Evolutionary conservation across 2,797 vertebrate genomes (phyloP).

Genomic region (Poliocrania exsul): DNA sequence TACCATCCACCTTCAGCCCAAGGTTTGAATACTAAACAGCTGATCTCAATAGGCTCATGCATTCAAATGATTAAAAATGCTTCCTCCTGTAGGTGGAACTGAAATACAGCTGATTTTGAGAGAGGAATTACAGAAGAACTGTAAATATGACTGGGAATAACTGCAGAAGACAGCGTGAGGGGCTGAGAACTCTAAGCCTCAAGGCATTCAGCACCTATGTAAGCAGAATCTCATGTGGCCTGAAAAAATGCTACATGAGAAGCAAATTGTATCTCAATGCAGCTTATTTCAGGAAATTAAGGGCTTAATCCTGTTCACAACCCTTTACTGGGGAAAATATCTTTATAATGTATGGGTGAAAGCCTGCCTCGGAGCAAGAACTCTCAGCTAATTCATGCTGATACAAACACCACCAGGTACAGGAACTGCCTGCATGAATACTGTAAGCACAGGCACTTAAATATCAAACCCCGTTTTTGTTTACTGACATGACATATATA

Average conservation of each 20-base stretch:
- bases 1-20: neutral
- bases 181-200: neutral
- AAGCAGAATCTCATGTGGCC: neutral
- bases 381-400: neutral
- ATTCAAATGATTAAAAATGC: neutral
- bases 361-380: neutral
- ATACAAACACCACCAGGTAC: neutral
- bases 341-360: neutral
- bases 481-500: neutral
- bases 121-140: neutral
- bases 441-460: neutral
- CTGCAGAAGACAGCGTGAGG: neutral
- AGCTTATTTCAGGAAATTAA: neutral
- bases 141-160: neutral
- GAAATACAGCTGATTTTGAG: neutral
- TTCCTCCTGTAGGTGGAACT: neutral
- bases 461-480: neutral
- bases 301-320: neutral
- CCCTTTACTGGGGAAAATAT: neutral
- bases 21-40: neutral
- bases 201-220: neutral
- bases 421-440: neutral
- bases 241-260: neutral
- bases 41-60: neutral
- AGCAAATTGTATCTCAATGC: neutral